Percentiles rank a stretch among this genome's conserved stretches.
Evolutionary conservation across 2,888 invertebrate species (phyloP).

Genomic region (Operophtera brumata): DNA sequence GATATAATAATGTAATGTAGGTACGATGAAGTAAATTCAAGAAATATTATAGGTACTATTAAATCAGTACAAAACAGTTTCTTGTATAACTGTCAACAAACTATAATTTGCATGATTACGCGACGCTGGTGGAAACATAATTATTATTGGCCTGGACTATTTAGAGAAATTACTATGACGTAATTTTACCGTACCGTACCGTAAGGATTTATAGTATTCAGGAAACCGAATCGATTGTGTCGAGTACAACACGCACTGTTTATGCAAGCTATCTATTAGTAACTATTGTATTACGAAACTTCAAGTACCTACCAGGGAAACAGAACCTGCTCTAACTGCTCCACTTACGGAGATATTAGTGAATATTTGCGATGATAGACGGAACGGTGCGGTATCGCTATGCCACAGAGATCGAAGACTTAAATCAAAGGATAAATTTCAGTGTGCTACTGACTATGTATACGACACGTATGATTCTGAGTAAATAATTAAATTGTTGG

Average conservation of each 20-base stretch:
- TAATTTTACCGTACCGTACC: slow-evolving; percentile 32
- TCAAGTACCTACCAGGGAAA: slow-evolving; percentile 48
- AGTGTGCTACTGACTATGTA: no score
- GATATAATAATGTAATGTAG: no score
- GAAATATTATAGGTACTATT: no score
- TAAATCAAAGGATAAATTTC: no score
- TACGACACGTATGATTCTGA: no score
- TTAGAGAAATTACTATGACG: slow-evolving; percentile 29
- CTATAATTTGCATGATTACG: neutral
- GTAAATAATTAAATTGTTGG: no score
- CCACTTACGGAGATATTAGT: slow-evolving; percentile 52
- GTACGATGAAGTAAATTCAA: no score
- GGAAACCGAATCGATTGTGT: slow-evolving; percentile 62
- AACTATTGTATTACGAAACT: slow-evolving; percentile 69
- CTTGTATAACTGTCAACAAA: neutral
- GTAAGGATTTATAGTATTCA: slow-evolving; percentile 53
- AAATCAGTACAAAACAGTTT: neutral
- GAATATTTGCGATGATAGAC: slow-evolving; percentile 30
- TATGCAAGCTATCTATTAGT: slow-evolving; percentile 77
- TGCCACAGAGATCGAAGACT: neutral
- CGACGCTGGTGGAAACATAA: slow-evolving; percentile 25
- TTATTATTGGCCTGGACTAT: slow-evolving; percentile 27
- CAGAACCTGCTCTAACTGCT: slow-evolving; percentile 50
- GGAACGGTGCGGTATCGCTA: slow-evolving; percentile 34
- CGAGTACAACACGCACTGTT: slow-evolving; percentile 54